Base-by-base conservation (phyloP, 2,888 invertebrate species). In the Zygothrica quintamaculata region DNA sequence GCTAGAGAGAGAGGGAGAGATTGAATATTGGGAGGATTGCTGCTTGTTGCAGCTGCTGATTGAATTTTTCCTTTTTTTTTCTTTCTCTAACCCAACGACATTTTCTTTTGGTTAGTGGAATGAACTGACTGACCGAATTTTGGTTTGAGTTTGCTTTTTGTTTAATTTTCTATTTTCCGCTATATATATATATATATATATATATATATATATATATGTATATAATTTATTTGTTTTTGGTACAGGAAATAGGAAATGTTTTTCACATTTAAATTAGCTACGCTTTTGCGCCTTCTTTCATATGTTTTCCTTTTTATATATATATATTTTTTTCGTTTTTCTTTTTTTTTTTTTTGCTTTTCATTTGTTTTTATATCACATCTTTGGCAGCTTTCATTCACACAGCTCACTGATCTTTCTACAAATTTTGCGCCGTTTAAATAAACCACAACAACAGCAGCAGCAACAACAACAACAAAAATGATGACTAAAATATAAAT, bases 171-270 rank as follows among this genome's bases (percentile, higher is more conserved):
- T 12, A 12, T 22, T 40, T 18, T 39, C n/a, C n/a, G n/a, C n/a
- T n/a, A n/a, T n/a, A n/a, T n/a, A n/a, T n/a, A n/a, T n/a, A n/a
- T n/a, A n/a, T n/a, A n/a, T n/a, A n/a, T n/a, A n/a, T n/a, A n/a
- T n/a, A n/a, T n/a, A n/a, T n/a, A n/a, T n/a, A n/a, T n/a, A n/a
- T n/a, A n/a, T n/a, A n/a, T n/a, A n/a, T n/a, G n/a, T 26, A 15
- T 42, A 53, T 18, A 39, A 47, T 65, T 59, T 55, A 39, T 25
- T 37, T 33, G 29, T 31, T 18, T 43, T 50, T 37, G 59, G 56
- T 15, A 72, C 84, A 84, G 87, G 85, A 87, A 84, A 78, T 81
- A 70, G 87, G 82, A 84, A 84, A 84, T 84, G 87, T 69, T 87
- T 72, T 78, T 84, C 78, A 84, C 66, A 82, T 77, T 75, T 76